Conservation (phyloP, 2,888 invertebrate species). For the Tipula confusa region DNA sequence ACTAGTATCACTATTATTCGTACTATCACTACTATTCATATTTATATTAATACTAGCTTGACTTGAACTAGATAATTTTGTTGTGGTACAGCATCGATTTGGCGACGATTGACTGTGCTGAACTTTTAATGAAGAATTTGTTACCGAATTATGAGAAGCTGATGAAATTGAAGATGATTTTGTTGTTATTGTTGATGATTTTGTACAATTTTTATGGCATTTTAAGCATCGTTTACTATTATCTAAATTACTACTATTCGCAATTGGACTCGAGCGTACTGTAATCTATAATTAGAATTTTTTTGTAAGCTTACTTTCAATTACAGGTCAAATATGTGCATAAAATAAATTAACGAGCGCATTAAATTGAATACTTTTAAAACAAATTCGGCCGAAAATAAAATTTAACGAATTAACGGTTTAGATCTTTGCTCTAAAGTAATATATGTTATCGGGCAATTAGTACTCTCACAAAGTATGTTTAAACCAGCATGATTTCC, state of each 20-base stretch:
- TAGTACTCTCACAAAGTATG: too few species aligned
- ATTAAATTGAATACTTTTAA: too few species aligned
- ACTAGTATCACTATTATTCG: not conserved
- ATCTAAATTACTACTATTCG: constrained; percentile 50
- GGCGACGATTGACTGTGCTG: constrained; percentile 50
- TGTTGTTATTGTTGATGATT: constrained; percentile 35
- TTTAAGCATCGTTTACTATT: constrained; percentile 70
- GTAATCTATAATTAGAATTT: constrained; percentile 56
- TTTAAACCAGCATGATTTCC: too few species aligned
- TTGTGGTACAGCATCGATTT: constrained; percentile 45
- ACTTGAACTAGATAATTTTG: not conserved
- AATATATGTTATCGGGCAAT: too few species aligned
- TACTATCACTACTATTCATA: constrained; percentile 27
- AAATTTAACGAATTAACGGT: too few species aligned
- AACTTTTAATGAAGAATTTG: constrained; percentile 44
- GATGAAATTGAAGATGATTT: constrained; percentile 29
- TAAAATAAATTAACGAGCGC: not conserved
- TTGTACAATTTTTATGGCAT: constrained; percentile 70
- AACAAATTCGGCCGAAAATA: too few species aligned
- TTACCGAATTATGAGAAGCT: not conserved
- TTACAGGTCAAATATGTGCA: not conserved
- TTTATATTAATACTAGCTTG: not conserved
- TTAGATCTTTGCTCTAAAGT: too few species aligned
- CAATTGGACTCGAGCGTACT: constrained; percentile 69
- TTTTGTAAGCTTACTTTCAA: not conserved